Evolutionary conservation across 2,888 invertebrate genomes (phyloP), one percentile per base, ranked within the genome.

Genomic region (Leucoptera coffeella): DNA sequence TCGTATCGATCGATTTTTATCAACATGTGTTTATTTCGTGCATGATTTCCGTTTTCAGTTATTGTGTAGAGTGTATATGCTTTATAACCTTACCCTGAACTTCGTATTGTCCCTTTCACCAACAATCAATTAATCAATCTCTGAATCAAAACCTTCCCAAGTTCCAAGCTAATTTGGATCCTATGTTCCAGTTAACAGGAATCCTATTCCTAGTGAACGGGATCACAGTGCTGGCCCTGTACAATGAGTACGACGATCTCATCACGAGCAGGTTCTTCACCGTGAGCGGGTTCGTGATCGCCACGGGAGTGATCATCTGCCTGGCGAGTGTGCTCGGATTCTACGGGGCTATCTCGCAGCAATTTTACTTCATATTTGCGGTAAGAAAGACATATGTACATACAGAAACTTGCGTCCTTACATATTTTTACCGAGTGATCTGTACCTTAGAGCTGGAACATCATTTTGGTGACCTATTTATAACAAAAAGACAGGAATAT

Each of bases 331-430:
- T 82, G 44, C 80, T 91, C 30, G 92, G 91, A 31, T 89, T 89
- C 50, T 91, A 88, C 52, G 90, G 88, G 7, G 90, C 92, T 1
- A 64, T 85, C 28, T 80, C 83, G 26, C 85, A 91, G 50, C 84
- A 84, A 48, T 84, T 89, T 46, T 85, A 85, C 47, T 80, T 88
- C 62, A 77, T 86, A 10, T 67, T 82, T 34, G 83, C 78, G 40
- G 85, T 85, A 55, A 73, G 77, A 62, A 29, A n/a, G n/a, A 4
- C n/a, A n/a, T n/a, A n/a, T n/a, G n/a, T n/a, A n/a, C n/a, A n/a
- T n/a, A 17, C 9, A 7, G 6, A 17, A 17, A 17, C 9, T 17
- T 17, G 6, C 6, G 6, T 9, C 17, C 9, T 9, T 17, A 7
- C 17, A 6, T 17, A 17, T 17, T n/a, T n/a, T 9, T 7, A 17